phyloP scores from a whole-genome alignment of 2,888 invertebrate genomes.

The Perithous albicinctus region DNA sequence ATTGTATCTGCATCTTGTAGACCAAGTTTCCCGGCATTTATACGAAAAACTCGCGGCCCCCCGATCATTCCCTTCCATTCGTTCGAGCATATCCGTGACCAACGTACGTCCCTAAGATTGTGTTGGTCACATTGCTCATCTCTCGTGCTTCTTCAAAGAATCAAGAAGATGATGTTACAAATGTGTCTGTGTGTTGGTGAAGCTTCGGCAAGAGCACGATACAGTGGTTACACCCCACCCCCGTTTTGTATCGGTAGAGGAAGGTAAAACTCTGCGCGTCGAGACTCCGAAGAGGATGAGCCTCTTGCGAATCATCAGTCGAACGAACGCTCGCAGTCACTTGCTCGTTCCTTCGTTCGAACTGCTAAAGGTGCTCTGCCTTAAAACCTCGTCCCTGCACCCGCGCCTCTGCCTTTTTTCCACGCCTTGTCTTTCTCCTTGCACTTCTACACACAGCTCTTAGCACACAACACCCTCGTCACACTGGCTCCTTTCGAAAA shows the following conservation, averaged over 20 bases:
- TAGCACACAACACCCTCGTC: not conserved
- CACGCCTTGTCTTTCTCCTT: not conserved
- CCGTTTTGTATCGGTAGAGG: not conserved
- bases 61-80: constrained; percentile 80
- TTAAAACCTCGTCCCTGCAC: not conserved
- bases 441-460: not conserved
- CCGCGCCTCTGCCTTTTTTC: not conserved
- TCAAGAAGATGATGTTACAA: constrained; percentile 50
- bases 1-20: constrained; percentile 80
- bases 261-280: constrained; percentile 17
- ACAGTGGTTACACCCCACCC: constrained; percentile 25
- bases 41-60: constrained; percentile 78
- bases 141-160: constrained; percentile 53
- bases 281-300: constrained; percentile 27
- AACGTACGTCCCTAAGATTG: constrained; percentile 69
- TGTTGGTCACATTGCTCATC: constrained; percentile 64
- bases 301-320: constrained; percentile 31
- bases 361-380: constrained; percentile 1
- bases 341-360: constrained; percentile 21
- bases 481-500: not conserved
- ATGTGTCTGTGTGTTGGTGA: constrained; percentile 27
- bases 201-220: constrained; percentile 14
- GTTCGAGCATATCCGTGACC: constrained; percentile 71
- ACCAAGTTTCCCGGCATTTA: constrained; percentile 79
- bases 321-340: constrained; percentile 5